Evolutionary conservation across 2,113 vertebrate genomes (phyloP), one percentile per base, ranked within the genome.

Genomic region (Opisthocomus hoazin): DNA sequence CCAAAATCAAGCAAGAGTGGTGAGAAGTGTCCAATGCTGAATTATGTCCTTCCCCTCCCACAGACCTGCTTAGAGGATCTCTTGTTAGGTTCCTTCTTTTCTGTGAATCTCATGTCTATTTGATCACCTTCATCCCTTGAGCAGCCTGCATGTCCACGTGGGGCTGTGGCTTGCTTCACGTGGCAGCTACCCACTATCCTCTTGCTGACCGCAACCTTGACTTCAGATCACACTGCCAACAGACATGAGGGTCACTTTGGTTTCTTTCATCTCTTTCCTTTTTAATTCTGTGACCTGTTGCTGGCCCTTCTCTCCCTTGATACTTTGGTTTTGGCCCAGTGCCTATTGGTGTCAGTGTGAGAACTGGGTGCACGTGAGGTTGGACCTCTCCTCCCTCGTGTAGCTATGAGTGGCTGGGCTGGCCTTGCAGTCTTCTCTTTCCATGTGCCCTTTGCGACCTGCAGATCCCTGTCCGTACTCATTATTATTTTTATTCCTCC

Each of bases 371-470:
- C 22, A 17, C 12, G 8, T 7, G 19, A 57, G 23, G 4, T 10
- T 27, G 53, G 30, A 60, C 39, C 13, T 57, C 48, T 75, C 32
- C 22, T 57, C 18, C 61, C 43, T 29, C 4, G 1, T 14, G 21
- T 37, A 50, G 53, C 54, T 57, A 27, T 0, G 2, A n/a, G 30
- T 1, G 1, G 27, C 14, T 48, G 27, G 1, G 0, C 11, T 34
- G 24, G 30, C 16, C 73, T 45, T 60, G 27, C 45, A 73, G 8
- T 23, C 41, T 15, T 84, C 26, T 16, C 5, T 54, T 83, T 80
- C 45, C 30, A 63, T 21, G 23, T 75, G 58, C 41, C 6, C 21
- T 37, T 43, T 46, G 19, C 13, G 30, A 78, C 24, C 36, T 66
- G 7, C 15, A 57, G 45, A 27, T 76, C 9, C 23, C 22, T 88